Percentiles rank a stretch among this genome's conserved stretches.
phyloP scores from a whole-genome alignment of 2,888 invertebrate genomes.

The Teinopalpus imperialis region DNA sequence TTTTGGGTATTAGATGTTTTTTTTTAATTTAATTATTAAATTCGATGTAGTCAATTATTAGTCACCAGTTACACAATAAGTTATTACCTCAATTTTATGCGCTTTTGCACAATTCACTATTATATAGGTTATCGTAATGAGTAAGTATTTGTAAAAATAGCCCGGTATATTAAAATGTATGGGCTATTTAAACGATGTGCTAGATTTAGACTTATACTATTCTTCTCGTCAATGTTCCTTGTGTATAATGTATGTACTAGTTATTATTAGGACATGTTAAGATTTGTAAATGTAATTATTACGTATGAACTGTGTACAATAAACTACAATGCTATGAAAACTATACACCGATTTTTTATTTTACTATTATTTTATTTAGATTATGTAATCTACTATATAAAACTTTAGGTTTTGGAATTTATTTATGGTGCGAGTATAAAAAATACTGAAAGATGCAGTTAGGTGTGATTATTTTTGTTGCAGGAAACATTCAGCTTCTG shows the following conservation, averaged over 20 bases:
- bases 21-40: conserved; percentile 25
- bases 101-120: conserved; percentile 78
- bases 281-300: conserved; percentile 28
- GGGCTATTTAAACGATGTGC: conserved; percentile 19
- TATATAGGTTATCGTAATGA: conserved; percentile 40
- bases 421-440: too few species aligned
- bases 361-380: not conserved
- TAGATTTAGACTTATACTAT: conserved; percentile 17
- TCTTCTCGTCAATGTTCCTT: conserved; percentile 27
- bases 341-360: not conserved
- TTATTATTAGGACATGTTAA: conserved; percentile 16
- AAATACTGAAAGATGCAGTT: too few species aligned
- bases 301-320: conserved; percentile 26
- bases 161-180: conserved; percentile 32
- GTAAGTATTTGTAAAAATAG: conserved; percentile 58
- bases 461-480: too few species aligned
- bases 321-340: conserved; percentile 22
- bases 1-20: conserved; percentile 32
- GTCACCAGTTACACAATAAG: conserved; percentile 79
- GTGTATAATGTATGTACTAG: conserved; percentile 22
- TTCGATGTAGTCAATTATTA: conserved; percentile 72
- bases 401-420: too few species aligned
- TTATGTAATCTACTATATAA: too few species aligned
- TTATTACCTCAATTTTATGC: conserved; percentile 78
- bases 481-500: too few species aligned